Percentiles rank a stretch among this genome's conserved stretches.
Evolutionary conservation across 2,113 vertebrate species (phyloP).

Genomic region (human (Homo sapiens)): GRCh38 chr2:86463501-86464000

Average conservation of each 20-base stretch:
- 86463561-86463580: slow-evolving; percentile 51
- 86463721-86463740: slow-evolving; percentile 28
- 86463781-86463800: neutral
- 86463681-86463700: slow-evolving; percentile 23
- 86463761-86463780: neutral
- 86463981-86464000: neutral
- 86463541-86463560: slow-evolving; percentile 56
- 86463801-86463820: slow-evolving; percentile 50
- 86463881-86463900: slow-evolving; percentile 49
- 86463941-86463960: neutral
- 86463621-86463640: slow-evolving; percentile 62
- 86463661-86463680: slow-evolving; percentile 42
- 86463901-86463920: neutral
- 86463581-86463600: slow-evolving; percentile 43
- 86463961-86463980: slow-evolving; percentile 43
- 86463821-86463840: slow-evolving; percentile 11
- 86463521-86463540: slow-evolving; percentile 62
- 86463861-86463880: neutral
- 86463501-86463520: slow-evolving; percentile 62
- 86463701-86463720: slow-evolving; percentile 28
- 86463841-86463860: slow-evolving; percentile 29
- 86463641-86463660: slow-evolving; percentile 59
- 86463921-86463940: slow-evolving; percentile 48
- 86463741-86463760: neutral
- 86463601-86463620: slow-evolving; percentile 55